Evolutionary conservation across 2,113 vertebrate species (phyloP).

Genomic region (Otocyon megalotis): DNA sequence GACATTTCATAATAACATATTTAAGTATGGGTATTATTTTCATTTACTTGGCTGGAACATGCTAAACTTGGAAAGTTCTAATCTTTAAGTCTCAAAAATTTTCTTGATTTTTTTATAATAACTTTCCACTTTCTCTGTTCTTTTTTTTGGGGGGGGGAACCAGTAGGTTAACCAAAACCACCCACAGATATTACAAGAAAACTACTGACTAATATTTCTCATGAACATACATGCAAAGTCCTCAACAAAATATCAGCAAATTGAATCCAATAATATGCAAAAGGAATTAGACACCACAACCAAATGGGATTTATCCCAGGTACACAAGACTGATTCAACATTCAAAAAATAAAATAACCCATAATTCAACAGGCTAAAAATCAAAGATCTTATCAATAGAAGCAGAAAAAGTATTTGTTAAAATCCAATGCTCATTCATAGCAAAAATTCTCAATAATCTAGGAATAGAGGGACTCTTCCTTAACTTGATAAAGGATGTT

Average conservation of each 20-base stretch:
- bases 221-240: neutral
- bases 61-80: neutral
- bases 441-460: neutral
- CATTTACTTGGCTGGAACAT: neutral
- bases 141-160: neutral
- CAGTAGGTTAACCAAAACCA: neutral
- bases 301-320: neutral
- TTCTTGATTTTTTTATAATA: neutral
- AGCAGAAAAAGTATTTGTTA: neutral
- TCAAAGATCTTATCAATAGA: neutral
- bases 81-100: neutral
- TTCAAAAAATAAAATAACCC: neutral
- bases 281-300: neutral
- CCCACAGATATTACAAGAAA: neutral
- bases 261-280: neutral
- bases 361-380: neutral
- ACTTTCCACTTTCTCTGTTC: neutral
- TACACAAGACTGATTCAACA: neutral
- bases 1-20: neutral
- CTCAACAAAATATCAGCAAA: neutral
- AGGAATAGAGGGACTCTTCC: neutral
- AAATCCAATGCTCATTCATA: neutral
- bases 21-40: neutral
- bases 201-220: neutral
- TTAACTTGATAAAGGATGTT: neutral